Evolutionary conservation across 2,888 invertebrate genomes (phyloP).

Genomic region (Leptopilina myrica): DNA sequence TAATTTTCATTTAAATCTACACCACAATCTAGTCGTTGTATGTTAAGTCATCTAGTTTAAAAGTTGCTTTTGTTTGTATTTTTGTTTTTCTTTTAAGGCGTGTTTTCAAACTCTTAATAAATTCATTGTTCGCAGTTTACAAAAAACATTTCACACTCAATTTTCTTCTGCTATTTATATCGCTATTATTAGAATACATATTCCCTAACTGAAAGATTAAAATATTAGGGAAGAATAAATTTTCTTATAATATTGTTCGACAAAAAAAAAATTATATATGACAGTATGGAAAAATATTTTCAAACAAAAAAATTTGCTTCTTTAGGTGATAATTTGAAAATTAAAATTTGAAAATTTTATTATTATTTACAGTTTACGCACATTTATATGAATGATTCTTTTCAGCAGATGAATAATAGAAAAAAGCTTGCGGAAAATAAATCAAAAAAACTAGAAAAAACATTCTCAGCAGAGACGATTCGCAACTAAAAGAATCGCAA

Average conservation of each 20-base stretch:
- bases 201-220: neutral
- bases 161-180: neutral
- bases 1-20: slow-evolving; percentile 12
- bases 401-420: too few species aligned
- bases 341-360: too few species aligned
- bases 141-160: neutral
- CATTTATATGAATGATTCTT: neutral
- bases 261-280: neutral
- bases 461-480: slow-evolving; percentile 28
- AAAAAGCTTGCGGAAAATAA: neutral
- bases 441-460: neutral
- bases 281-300: slow-evolving; percentile 15
- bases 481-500: slow-evolving; percentile 23
- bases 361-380: neutral
- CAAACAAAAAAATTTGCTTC: neutral
- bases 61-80: slow-evolving; percentile 15
- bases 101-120: slow-evolving; percentile 8
- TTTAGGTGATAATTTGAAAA: neutral
- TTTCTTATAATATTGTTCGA: neutral
- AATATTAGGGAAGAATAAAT: neutral
- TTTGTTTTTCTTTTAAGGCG: slow-evolving; percentile 12
- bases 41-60: neutral
- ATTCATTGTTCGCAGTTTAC: slow-evolving; percentile 11
- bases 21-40: slow-evolving; percentile 28
- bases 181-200: neutral